Evolutionary conservation across 1,140 invertebrate species (phyloP).

Genomic region (Formica exsecta): DNA sequence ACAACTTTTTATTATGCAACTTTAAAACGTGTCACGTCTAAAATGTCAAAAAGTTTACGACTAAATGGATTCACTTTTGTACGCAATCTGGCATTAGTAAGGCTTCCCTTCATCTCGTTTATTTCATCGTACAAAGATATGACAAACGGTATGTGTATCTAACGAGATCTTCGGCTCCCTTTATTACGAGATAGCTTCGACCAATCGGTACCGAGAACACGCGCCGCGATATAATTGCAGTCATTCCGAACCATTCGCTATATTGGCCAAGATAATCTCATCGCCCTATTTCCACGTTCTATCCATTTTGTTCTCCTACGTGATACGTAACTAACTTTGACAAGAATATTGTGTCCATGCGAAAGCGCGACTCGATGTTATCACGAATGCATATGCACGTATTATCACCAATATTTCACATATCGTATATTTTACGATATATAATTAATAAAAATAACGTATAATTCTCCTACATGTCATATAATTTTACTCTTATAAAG

Average conservation of each 20-base stretch:
- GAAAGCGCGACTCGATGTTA: neutral
- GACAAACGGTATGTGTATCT: constrained; percentile 45
- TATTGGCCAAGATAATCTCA: constrained; percentile 84
- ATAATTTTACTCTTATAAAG: constrained; percentile 4
- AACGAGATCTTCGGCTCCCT: constrained; percentile 61
- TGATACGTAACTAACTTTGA: constrained; percentile 71
- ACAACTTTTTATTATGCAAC: neutral
- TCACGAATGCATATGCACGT: neutral
- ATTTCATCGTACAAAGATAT: neutral
- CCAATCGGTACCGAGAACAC: constrained; percentile 74
- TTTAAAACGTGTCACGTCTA: neutral
- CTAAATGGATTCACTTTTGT: neutral
- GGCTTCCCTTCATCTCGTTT: neutral
- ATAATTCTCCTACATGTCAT: neutral
- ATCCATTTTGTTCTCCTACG: constrained; percentile 81
- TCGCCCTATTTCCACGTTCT: constrained; percentile 81
- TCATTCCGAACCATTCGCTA: constrained; percentile 83
- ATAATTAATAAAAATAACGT: neutral
- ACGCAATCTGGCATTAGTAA: neutral
- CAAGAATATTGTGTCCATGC: constrained; percentile 34
- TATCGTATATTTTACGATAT: neutral
- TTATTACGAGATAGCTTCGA: constrained; percentile 67
- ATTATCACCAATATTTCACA: neutral
- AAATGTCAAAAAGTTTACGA: neutral
- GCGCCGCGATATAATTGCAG: constrained; percentile 83